Base-by-base conservation (phyloP, 2,797 vertebrate genomes). In the Myotis vivesi region DNA sequence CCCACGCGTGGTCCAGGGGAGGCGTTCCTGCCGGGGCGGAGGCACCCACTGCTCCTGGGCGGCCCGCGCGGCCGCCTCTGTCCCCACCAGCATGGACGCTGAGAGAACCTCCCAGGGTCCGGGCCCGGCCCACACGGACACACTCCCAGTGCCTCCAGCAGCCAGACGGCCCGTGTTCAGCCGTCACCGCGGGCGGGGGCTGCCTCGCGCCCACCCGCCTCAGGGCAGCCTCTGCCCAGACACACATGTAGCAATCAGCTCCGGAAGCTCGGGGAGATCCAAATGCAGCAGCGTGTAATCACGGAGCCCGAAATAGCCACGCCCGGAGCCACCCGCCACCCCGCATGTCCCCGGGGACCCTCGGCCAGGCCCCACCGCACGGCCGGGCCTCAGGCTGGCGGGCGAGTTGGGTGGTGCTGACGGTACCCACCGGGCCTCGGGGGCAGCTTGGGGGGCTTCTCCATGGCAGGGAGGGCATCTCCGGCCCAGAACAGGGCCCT, bases 261-360 rank as follows among this genome's bases (percentile, higher is more conserved):
- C 97, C 83, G 83, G 97, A 97, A 96, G 88, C 92, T 90, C 36
- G 80, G 93, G 90, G 84, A 85, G 89, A 87, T 79, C 95, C 96
- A 95, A 96, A 96, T 90, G 57, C 84, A 76, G 97, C 22, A 96
- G 94, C 90, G 62, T 97, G 87, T 97, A 97, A 97, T 97, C 95
- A 96, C 0, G 46, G 88, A 80, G 90, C 94, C 94, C 1, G 11
- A 96, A 97, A 97, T 96, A 97, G 93, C 92, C 13, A 0, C 3
- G n/a, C 90, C 87, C 68, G 83, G 95, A 95, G 97, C 90, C 95
- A 87, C 90, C 68, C 83, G 91, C 95, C 71, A 89, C 93, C 94
- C 93, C 68, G 28, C 11, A 68, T 8, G n/a, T 92, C 97, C 90
- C 97, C 30, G 15, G 86, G 91, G 96, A 94, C 96, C 95, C 79